Percentiles rank a stretch among this genome's conserved stretches.
Evolutionary conservation across 2,113 vertebrate genomes (phyloP).

Genomic region (Dipodomys ordii): DNA sequence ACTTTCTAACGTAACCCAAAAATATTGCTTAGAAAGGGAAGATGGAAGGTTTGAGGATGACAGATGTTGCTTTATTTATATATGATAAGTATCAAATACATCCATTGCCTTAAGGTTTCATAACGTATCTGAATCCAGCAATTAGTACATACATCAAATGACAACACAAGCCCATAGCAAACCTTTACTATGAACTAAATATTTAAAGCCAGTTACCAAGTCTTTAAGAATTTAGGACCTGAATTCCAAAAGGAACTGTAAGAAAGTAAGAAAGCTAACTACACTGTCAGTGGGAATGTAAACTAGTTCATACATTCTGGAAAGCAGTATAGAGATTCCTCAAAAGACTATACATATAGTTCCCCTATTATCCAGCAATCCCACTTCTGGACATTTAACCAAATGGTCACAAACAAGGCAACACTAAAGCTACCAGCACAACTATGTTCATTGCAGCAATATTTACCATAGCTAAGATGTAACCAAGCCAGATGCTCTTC

Average conservation of each 20-base stretch:
- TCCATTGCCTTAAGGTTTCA: neutral
- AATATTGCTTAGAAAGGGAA: neutral
- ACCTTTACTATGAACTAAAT: neutral
- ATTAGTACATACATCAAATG: neutral
- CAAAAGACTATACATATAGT: no score
- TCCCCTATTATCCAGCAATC: no score
- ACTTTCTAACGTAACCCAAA: neutral
- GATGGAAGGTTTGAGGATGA: neutral
- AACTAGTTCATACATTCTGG: no score
- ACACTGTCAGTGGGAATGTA: no score
- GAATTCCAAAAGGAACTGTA: neutral
- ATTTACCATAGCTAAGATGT: no score
- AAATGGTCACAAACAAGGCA: no score
- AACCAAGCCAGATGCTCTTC: no score
- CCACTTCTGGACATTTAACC: no score
- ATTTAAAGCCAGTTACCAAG: slow-evolving; percentile 4
- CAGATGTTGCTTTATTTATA: neutral
- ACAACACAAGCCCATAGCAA: slow-evolving; percentile 19
- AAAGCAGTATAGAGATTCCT: no score
- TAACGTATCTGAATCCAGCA: neutral
- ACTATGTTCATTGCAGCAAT: no score
- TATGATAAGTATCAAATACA: neutral
- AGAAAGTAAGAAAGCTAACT: neutral
- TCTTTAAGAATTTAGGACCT: neutral
- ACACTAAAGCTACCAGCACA: no score